A percentile compares a stretch with the other conserved stretches of the same genome.
phyloP scores from a whole-genome alignment of 2,113 vertebrate genomes.

The Mesoclemmys tuberculata region DNA sequence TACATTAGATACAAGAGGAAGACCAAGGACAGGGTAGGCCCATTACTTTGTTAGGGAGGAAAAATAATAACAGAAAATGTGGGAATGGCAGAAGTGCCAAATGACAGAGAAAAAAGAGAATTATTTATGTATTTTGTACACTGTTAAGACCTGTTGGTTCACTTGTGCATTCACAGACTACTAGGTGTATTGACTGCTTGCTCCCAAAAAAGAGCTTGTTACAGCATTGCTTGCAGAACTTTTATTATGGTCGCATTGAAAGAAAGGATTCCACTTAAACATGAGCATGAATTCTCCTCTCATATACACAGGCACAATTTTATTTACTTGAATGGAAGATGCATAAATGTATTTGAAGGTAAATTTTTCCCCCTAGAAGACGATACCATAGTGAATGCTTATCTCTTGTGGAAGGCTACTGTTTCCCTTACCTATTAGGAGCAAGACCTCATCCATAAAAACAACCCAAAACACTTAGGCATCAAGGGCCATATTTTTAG shows the following conservation, averaged over 20 bases:
- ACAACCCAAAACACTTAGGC: not conserved
- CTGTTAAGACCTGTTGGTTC: not conserved
- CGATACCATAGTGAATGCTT: not conserved
- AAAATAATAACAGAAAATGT: too few relatives aligned
- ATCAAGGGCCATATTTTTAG: slow-evolving; percentile 32
- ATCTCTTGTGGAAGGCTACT: not conserved
- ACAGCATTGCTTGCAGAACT: not conserved
- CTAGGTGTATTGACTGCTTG: not conserved
- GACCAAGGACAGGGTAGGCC: too few relatives aligned
- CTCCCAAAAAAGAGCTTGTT: not conserved
- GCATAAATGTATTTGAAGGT: accelerated
- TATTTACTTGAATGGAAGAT: not conserved
- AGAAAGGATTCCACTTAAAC: not conserved
- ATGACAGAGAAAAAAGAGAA: not conserved
- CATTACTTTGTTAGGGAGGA: too few relatives aligned
- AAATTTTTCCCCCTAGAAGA: not conserved
- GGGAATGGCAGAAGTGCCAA: too few relatives aligned
- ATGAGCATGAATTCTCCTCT: not conserved
- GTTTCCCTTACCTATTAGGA: not conserved
- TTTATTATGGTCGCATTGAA: not conserved
- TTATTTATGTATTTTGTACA: not conserved
- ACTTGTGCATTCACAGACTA: not conserved
- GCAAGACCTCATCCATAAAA: slow-evolving; percentile 1
- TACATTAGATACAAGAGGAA: too few relatives aligned
- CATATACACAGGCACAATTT: not conserved